Evolutionary conservation across 2,888 invertebrate genomes (phyloP).

Genomic region (Kuschelorhynchus macadamiae): DNA sequence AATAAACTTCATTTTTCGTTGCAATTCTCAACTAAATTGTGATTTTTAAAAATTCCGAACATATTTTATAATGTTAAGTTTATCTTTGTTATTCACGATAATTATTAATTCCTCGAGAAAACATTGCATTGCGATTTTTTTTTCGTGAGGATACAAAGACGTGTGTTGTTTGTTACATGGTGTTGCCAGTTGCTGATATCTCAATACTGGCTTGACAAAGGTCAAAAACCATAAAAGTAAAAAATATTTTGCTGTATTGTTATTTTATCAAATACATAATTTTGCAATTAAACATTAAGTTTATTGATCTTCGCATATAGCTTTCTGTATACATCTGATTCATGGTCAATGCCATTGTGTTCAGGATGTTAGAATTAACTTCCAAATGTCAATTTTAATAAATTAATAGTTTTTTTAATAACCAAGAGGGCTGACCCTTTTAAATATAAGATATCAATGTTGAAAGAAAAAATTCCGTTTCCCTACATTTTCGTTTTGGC

Average conservation of each 20-base stretch:
- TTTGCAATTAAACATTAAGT: not conserved
- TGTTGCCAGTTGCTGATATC: constrained; percentile 4
- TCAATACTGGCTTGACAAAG: not conserved
- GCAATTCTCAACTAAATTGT: not conserved
- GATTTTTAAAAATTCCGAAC: not conserved
- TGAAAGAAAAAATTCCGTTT: too few species aligned
- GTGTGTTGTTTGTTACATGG: too few species aligned
- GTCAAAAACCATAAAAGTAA: not conserved
- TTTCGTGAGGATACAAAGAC: too few species aligned
- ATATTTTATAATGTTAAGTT: not conserved
- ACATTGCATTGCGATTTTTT: too few species aligned
- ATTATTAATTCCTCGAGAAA: too few species aligned
- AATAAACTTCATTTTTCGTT: constrained; percentile 5
- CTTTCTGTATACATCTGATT: not conserved
- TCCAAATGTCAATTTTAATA: too few species aligned
- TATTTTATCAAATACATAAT: not conserved
- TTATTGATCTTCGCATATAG: not conserved
- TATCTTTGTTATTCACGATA: not conserved
- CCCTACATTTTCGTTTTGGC: too few species aligned
- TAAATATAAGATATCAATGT: too few species aligned
- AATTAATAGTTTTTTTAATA: too few species aligned
- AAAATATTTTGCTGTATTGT: not conserved
- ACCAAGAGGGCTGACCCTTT: too few species aligned
- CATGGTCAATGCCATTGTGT: not conserved
- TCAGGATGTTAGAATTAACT: too few species aligned